Base-by-base conservation (phyloP, 1,140 invertebrate genomes). In the Phymastichus coffea region DNA sequence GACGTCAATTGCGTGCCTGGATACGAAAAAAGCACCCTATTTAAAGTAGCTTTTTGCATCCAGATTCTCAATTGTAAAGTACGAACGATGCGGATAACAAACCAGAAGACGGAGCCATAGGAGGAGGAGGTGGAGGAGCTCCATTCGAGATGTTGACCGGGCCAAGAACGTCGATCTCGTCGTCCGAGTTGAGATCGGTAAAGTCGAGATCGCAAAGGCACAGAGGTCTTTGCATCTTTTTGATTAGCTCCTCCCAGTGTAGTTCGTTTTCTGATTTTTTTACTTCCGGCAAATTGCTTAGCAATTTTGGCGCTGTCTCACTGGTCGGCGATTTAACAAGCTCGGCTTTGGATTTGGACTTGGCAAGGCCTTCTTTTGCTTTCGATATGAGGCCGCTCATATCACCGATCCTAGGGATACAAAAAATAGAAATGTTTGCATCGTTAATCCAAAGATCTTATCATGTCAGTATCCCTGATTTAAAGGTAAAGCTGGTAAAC, bases 201-300 rank as follows among this genome's bases (percentile, higher is more conserved):
- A 99, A 99, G 76, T 99, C 96, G 52, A 98, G 80, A 76, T 98
- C 96, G 75, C 96, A 97, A 10, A 99, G 86, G 66, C 89, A 87
- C 41, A 99, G 81, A 1, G 93, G 88, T 63, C 95, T 81, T 56
- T 90, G 88, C 53, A 95, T 78, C 61, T 87, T 88, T 26, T 88
- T 87, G 20, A 93, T 86, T 54, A 96, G 77, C 66, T 94, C 91
- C 69, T 98, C 95, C 97, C 97, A 99, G 68, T 95, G 92, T 1
- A 97, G 78, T 70, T 97, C 94, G 70, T 92, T 95, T 77, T 97
- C 94, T 0, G 93, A 93, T 75, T 94, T 93, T 78, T 93, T 93
- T 2, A 86, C 78, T 69, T 94, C 91, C 26, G 80, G 73, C 12
- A 33, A 12, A 7, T 33, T 33, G 6, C 6, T 33, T n/a, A 17